Evolutionary conservation across 1,140 invertebrate genomes (phyloP), one percentile per base, ranked within the genome.

Genomic region (Drosophila athabasca): DNA sequence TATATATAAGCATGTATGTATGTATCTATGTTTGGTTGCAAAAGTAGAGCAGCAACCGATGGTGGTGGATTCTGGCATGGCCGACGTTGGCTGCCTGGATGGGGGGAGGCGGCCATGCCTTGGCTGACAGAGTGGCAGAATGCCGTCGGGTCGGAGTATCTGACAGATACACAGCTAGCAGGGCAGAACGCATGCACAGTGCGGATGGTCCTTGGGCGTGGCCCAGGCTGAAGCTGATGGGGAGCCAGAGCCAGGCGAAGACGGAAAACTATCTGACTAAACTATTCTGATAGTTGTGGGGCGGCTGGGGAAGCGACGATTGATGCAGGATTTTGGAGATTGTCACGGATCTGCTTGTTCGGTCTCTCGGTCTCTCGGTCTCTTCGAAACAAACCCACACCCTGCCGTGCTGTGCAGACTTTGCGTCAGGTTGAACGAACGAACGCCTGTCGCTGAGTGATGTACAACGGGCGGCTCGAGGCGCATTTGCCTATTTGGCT

Each of bases 81-180:
- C 43, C 55, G 65, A 52, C 29, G 19, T 15, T 8, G 6, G 2
- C 26, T 29, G 26, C 26, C 26, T 6, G 26, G 26, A 6, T 26
- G 26, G 26, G 6, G 26, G 6, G 26, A 26, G 26, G n/a, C 29
- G 29, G 6, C 29, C 7, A 9, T 31, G 22, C 51, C 62, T 87
- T 87, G 78, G 83, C 79, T 76, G 83, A 65, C 80, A 62, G 45
- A 50, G 45, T 49, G 49, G 60, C 65, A 59, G 48, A 50, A 68
- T 83, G 83, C 83, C 83, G 84, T 58, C 83, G 83, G 76, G 84
- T 58, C 83, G 83, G 76, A 24, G 39, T 61, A 55, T 84, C 64
- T 49, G 64, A 64, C 57, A 60, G 80, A 87, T 79, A 87, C 83
- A 84, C 62, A 79, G 48, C 43, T 49, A 53, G 54, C 60, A 59